phyloP scores from a whole-genome alignment of 2,888 invertebrate species.

The Sialis fuliginosa region DNA sequence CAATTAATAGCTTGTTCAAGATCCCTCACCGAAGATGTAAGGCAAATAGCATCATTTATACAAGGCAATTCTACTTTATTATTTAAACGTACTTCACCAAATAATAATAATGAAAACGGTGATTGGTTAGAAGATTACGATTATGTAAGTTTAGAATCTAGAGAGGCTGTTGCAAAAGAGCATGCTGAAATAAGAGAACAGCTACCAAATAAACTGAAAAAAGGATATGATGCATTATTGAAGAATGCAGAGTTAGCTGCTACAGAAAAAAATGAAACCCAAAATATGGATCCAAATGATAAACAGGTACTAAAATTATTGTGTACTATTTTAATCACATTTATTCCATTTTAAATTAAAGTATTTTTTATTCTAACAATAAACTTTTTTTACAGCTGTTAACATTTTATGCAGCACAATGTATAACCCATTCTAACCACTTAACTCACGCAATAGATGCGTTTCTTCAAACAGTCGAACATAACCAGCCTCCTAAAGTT shows the following conservation, averaged over 20 bases:
- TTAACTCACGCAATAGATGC: conserved; percentile 81
- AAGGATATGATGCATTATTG: conserved; percentile 57
- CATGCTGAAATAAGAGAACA: conserved; percentile 56
- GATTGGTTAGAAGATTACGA: conserved; percentile 77
- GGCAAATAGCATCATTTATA: conserved; percentile 79
- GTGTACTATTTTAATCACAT: conserved; percentile 4
- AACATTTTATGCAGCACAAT: conserved; percentile 74
- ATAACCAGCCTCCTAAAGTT: conserved; percentile 83
- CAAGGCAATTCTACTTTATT: conserved; percentile 67
- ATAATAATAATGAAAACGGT: conserved; percentile 23
- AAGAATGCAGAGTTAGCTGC: conserved; percentile 50
- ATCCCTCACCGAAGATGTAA: conserved; percentile 74
- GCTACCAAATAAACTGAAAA: conserved; percentile 52
- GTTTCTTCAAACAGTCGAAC: conserved; percentile 78
- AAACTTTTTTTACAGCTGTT: conserved; percentile 43
- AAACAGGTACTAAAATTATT: not conserved
- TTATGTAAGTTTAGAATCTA: conserved; percentile 72
- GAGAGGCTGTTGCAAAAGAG: conserved; percentile 49
- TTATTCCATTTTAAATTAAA: conserved; percentile 8
- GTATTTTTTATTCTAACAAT: conserved; percentile 50
- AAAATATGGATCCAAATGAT: conserved; percentile 21
- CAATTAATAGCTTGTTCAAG: conserved; percentile 75
- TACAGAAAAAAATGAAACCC: conserved; percentile 30
- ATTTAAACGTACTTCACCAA: conserved; percentile 43
- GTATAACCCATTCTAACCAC: conserved; percentile 67